Evolutionary conservation across 2,113 vertebrate species (phyloP).

Genomic region (Nerophis ophidion): DNA sequence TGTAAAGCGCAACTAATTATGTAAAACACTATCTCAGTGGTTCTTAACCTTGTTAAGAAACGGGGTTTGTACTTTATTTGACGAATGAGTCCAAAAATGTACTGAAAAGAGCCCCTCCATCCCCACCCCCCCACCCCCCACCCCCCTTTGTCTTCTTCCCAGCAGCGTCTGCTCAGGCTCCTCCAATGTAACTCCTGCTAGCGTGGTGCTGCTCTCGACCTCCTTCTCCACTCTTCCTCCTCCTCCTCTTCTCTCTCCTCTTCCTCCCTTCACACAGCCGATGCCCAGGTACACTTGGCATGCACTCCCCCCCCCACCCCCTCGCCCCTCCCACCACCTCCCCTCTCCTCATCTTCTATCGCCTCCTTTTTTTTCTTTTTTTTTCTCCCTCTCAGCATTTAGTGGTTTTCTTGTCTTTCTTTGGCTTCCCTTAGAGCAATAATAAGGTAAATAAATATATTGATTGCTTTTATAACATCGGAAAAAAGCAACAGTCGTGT

Average conservation of each 20-base stretch:
- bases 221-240: conserved; percentile 70
- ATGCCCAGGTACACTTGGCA: conserved; percentile 67
- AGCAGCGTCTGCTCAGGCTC: conserved; percentile 64
- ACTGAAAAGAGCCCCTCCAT: conserved; percentile 31
- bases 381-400: conserved; percentile 16
- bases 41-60: too few species aligned
- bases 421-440: not conserved
- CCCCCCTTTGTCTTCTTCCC: conserved; percentile 43
- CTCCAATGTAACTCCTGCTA: conserved; percentile 69
- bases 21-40: too few species aligned
- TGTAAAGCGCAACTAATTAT: too few species aligned
- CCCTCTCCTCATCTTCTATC: not conserved
- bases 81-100: conserved; percentile 9
- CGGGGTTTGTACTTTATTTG: not conserved
- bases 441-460: conserved; percentile 11
- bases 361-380: not conserved
- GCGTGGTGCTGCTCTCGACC: conserved; percentile 71
- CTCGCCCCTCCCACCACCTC: not conserved
- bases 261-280: conserved; percentile 68
- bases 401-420: not conserved
- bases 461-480: conserved; percentile 16
- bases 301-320: conserved; percentile 30
- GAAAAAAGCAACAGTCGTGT: conserved; percentile 13
- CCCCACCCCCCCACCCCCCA: conserved; percentile 13
- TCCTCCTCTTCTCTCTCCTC: conserved; percentile 65